These are phyloP conservation scores for Eulemur mongoz DNA, from an alignment of 2,797 vertebrate species.

Conservation along the genomic window DNA sequence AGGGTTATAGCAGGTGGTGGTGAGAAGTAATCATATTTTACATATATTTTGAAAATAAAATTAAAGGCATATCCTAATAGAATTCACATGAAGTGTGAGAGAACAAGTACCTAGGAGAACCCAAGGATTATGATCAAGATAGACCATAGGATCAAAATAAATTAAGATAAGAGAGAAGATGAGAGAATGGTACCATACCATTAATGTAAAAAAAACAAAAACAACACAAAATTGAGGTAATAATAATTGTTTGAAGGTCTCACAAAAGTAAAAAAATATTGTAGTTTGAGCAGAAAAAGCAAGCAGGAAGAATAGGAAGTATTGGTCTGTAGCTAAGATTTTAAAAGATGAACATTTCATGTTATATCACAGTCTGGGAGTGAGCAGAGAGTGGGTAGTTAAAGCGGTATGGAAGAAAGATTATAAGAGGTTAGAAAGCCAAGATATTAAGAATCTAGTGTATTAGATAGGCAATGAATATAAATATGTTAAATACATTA, in stretches of 20 bases:
- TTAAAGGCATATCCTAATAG: background rate
- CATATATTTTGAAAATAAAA: background rate
- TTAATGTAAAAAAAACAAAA: background rate
- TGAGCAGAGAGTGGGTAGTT: background rate
- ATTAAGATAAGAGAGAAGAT: background rate
- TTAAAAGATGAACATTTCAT: background rate
- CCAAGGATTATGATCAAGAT: background rate
- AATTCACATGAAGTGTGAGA: background rate
- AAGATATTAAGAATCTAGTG: background rate
- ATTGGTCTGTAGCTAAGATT: background rate
- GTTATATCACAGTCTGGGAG: accelerated
- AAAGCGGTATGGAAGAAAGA: background rate
- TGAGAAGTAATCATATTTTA: background rate
- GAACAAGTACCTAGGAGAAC: background rate
- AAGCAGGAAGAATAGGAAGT: background rate
- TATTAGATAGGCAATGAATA: background rate
- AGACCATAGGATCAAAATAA: background rate
- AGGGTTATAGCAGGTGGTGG: background rate
- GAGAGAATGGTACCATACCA: background rate
- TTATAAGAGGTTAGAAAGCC: background rate
- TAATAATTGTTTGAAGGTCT: background rate
- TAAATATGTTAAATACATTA: background rate
- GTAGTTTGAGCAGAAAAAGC: background rate
- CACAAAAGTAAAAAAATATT: background rate
- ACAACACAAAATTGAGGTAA: background rate